Evolutionary conservation across 2,797 vertebrate genomes (phyloP), one percentile per base, ranked within the genome.

Genomic region (Tauraco hartlaubi): DNA sequence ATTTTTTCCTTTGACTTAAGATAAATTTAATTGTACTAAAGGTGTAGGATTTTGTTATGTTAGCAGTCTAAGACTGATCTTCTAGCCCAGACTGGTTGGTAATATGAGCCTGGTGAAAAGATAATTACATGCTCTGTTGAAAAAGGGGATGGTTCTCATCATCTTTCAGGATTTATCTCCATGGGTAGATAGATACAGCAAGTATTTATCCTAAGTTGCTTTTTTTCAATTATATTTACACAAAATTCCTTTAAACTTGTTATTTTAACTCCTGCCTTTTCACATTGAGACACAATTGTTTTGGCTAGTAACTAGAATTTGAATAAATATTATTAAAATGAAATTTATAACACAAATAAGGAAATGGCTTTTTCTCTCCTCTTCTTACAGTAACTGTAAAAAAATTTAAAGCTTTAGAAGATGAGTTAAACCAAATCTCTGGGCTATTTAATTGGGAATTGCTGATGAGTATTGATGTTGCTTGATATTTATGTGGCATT

Each of bases 131-230:
- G 55, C 73, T 84, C 26, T 86, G 56, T 58, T 93, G 58, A 78
- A 88, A 89, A 88, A 92, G 25, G 39, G 19, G 20, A 48, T 80
- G 63, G 43, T 78, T 91, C 68, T 90, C 64, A 56, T 61, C 44
- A 54, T 90, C 69, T 81, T 90, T 89, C 25, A 49, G 85, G 55
- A 69, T 88, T 96, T 88, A 86, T 90, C 69, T 91, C 55, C 61
- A 12, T 19, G 35, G 66, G 18, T 49, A 68, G 79, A 46, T 43
- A 94, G 69, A 20, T 19, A 59, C 25, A 90, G 75, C 56, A 83
- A 64, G 18, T 92, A 85, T 73, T 94, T 79, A 74, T 80, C 13
- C 11, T 29, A 55, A 41, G 35, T 26, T 80, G 8, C 4, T 56
- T 73, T 78, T 67, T 86, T 66, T 28, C 3, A 48, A 71, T 61